phyloP scores from a whole-genome alignment of 2,113 vertebrate species.

The Leucosticte australis region DNA sequence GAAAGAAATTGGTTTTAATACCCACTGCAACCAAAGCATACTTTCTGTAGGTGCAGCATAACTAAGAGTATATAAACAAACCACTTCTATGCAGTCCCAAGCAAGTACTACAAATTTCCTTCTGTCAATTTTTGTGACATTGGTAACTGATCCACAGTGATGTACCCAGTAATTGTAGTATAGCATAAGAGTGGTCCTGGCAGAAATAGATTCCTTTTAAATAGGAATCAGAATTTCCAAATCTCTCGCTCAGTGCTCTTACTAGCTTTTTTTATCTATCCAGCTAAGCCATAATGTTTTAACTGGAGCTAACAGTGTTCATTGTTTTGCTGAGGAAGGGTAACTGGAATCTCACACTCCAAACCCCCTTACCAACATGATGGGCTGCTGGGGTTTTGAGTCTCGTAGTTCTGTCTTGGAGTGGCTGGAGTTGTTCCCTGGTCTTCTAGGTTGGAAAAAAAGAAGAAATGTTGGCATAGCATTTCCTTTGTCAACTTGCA shows the following conservation, averaged over 20 bases:
- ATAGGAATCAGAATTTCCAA: not conserved
- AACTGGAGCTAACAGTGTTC: not conserved
- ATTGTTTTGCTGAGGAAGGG: not conserved
- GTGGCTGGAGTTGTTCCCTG: not conserved
- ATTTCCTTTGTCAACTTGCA: not conserved
- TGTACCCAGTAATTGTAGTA: not conserved
- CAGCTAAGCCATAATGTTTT: not conserved
- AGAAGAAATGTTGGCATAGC: not conserved
- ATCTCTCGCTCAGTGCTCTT: not conserved
- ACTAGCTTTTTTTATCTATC: not conserved
- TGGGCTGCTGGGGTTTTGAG: not conserved
- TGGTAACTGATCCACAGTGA: not conserved
- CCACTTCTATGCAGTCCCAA: not conserved
- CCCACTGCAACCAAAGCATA: not conserved
- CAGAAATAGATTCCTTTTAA: not conserved
- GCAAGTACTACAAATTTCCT: not conserved
- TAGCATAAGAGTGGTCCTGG: not conserved
- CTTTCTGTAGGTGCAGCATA: not conserved
- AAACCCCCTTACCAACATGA: not conserved
- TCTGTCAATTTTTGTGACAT: not conserved
- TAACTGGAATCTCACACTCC: not conserved
- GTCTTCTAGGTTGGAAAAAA: not conserved
- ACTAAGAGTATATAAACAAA: not conserved
- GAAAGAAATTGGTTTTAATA: not conserved
- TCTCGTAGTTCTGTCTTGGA: not conserved